phyloP scores from a whole-genome alignment of 2,113 vertebrate species.

The Pseudois nayaur region DNA sequence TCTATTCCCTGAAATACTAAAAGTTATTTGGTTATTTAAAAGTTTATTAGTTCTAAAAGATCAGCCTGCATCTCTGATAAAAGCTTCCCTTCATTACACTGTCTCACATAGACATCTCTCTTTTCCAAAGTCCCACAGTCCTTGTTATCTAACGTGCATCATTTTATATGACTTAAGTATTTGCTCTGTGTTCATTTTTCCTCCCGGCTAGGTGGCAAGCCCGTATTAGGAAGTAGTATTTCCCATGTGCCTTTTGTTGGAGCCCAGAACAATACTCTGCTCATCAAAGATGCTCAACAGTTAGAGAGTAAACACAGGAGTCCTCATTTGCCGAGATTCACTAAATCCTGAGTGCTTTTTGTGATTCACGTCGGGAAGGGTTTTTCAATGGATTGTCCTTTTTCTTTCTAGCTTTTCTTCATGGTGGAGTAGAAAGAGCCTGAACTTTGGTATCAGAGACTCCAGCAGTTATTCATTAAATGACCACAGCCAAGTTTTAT shows the following conservation, averaged over 20 bases:
- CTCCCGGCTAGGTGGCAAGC: not conserved
- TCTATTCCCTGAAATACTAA: not conserved
- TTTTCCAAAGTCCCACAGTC: not conserved
- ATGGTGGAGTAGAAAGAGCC: not conserved
- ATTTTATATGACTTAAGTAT: conserved; percentile 1
- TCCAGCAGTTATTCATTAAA: not conserved
- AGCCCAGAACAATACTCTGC: not conserved
- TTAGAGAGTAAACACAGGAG: not conserved
- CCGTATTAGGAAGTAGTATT: not conserved
- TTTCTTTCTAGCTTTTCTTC: not conserved
- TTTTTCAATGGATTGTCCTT: not conserved
- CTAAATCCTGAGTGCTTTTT: not conserved
- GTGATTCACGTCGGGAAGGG: not conserved
- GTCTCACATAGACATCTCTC: not conserved
- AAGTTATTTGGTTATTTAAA: not conserved
- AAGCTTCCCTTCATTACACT: not conserved
- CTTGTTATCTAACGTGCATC: not conserved
- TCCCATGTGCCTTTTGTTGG: not conserved
- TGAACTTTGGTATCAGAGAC: conserved; percentile 19
- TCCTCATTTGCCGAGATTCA: not conserved
- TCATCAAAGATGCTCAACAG: not conserved
- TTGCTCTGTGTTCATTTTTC: not conserved
- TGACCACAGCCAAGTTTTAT: not conserved
- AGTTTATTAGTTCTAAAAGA: not conserved
- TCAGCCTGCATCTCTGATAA: not conserved